phyloP scores from a whole-genome alignment of 2,888 invertebrate species.

The Chesias legatella region DNA sequence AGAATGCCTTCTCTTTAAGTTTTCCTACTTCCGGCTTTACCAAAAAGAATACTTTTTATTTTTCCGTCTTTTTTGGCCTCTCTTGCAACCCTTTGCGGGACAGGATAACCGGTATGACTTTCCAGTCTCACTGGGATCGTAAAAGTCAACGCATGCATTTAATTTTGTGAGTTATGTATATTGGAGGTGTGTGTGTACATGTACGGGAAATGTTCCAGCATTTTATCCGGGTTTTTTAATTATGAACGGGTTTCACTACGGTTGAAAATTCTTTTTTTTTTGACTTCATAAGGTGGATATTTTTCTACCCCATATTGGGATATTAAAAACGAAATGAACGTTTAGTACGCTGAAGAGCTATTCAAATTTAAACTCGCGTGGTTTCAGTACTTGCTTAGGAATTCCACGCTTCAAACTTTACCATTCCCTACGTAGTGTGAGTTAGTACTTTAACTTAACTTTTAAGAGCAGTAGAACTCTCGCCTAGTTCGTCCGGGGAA shows the following conservation, averaged over 20 bases:
- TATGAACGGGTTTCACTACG: conserved; percentile 33
- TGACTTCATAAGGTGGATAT: conserved; percentile 10
- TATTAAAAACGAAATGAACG: conserved; percentile 10
- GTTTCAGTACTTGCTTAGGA: no score
- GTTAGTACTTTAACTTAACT: no score
- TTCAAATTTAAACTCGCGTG: no score
- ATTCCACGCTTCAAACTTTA: no score
- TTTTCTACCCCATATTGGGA: conserved; percentile 20
- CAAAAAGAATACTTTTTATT: no score
- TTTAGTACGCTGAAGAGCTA: no score
- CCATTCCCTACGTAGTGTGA: no score
- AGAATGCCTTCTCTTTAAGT: no score
- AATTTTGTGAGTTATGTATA: conserved; percentile 55
- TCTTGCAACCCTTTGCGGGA: conserved; percentile 24
- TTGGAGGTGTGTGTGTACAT: conserved; percentile 12
- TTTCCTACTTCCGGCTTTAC: not conserved
- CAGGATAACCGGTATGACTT: conserved; percentile 63
- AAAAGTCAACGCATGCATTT: conserved; percentile 71
- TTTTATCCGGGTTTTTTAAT: conserved; percentile 34
- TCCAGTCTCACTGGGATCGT: conserved; percentile 57
- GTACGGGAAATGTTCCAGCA: conserved; percentile 19
- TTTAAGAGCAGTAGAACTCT: no score
- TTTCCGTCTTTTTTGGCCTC: conserved; percentile 9
- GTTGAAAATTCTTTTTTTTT: conserved; percentile 24
- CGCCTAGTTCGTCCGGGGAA: no score